Evolutionary conservation across 2,888 invertebrate species (phyloP).

Genomic region (Drosophila anceps): DNA sequence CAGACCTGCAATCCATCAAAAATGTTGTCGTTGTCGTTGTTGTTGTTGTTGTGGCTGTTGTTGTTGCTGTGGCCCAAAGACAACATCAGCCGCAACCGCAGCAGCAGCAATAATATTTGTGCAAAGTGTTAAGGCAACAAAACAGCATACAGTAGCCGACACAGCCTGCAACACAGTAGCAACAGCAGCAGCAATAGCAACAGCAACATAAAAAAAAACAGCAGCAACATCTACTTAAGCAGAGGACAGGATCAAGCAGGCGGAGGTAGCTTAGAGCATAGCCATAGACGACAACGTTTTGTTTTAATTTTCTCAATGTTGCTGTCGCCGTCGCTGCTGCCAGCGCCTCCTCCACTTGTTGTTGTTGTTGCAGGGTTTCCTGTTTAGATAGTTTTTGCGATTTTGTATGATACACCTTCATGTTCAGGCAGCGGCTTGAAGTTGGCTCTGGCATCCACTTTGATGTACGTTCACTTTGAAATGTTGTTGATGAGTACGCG

Average conservation of each 20-base stretch:
- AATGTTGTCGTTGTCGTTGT: constrained; percentile 25
- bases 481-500: constrained; percentile 77
- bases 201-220: constrained; percentile 24
- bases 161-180: constrained; percentile 38
- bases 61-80: constrained; percentile 48
- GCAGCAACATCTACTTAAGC: constrained; percentile 23
- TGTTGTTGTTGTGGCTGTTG: constrained; percentile 40
- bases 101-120: constrained; percentile 72
- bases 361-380: constrained; percentile 69
- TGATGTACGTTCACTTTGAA: constrained; percentile 78
- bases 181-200: constrained; percentile 31
- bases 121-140: constrained; percentile 79
- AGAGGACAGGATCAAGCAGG: constrained; percentile 63
- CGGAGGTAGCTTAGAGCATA: constrained; percentile 46
- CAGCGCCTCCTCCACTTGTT: neutral
- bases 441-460: constrained; percentile 62
- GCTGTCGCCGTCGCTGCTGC: constrained; percentile 21
- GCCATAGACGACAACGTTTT: constrained; percentile 75
- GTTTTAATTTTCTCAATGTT: constrained; percentile 77
- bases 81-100: constrained; percentile 35
- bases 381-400: constrained; percentile 78
- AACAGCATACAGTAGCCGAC: constrained; percentile 68
- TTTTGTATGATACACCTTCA: constrained; percentile 76
- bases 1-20: constrained; percentile 78
- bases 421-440: constrained; percentile 42